phyloP scores from a whole-genome alignment of 2,113 vertebrate genomes.

The Vulpes vulpes region DNA sequence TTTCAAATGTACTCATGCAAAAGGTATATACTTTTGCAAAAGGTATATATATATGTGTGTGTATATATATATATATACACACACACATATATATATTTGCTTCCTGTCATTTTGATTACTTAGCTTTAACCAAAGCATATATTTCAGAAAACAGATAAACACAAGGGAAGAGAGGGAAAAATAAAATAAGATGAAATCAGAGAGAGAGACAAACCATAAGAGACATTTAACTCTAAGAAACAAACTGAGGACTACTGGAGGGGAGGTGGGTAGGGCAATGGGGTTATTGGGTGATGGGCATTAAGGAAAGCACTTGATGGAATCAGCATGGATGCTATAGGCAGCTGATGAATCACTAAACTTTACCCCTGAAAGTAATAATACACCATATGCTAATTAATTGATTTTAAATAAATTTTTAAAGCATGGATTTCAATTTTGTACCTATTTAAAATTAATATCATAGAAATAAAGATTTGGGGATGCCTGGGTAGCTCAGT shows the following conservation, averaged over 20 bases:
- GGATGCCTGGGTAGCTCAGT: too few species aligned
- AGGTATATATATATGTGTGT: too few species aligned
- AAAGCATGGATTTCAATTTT: neutral
- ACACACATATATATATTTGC: too few species aligned
- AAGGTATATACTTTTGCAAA: neutral
- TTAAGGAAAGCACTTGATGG: neutral
- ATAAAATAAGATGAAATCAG: neutral
- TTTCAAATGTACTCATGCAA: neutral
- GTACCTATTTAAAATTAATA: conserved; percentile 25
- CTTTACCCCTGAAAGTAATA: neutral
- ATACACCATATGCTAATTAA: neutral
- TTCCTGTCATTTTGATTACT: neutral
- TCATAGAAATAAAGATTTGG: neutral
- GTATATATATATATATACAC: too few species aligned
- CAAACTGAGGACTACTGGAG: neutral
- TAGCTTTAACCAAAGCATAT: neutral
- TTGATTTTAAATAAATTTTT: neutral
- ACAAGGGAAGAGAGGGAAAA: neutral
- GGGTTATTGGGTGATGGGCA: neutral
- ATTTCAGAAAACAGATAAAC: neutral
- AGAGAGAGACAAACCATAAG: neutral
- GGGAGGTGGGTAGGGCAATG: neutral
- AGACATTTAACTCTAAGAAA: neutral
- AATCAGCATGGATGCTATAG: neutral
- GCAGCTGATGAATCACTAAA: neutral